Percentiles rank a stretch among this genome's conserved stretches.
Conservation (phyloP, 2,797 vertebrate species). For the Pogoniulus pusillus region DNA sequence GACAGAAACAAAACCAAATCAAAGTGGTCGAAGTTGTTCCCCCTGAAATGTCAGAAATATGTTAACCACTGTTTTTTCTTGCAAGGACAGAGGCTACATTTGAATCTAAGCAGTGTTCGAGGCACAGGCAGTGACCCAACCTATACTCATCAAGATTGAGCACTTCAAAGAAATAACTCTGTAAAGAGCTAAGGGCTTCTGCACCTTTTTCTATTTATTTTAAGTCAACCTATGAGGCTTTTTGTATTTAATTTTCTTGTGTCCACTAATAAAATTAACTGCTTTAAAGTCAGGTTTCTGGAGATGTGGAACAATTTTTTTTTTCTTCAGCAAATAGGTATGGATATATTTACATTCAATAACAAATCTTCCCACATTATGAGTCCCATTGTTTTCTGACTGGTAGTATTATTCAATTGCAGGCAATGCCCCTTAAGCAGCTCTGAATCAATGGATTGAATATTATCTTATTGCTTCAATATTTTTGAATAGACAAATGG, state of each 20-base stretch:
- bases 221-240: neutral
- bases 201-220: neutral
- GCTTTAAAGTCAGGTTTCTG: neutral
- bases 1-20: neutral
- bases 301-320: neutral
- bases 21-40: neutral
- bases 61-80: neutral
- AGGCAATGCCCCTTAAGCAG: neutral
- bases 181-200: neutral
- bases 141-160: neutral
- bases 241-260: neutral
- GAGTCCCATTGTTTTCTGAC: neutral
- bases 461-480: neutral
- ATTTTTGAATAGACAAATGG: neutral
- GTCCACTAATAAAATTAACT: neutral
- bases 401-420: neutral
- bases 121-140: neutral
- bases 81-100: neutral
- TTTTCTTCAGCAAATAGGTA: neutral
- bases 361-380: neutral
- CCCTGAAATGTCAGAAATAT: neutral
- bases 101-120: neutral
- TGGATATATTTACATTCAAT: neutral
- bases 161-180: conserved; percentile 14
- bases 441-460: neutral